Base-by-base conservation (phyloP, 2,113 vertebrate genomes). In the Sylvietta virens region DNA sequence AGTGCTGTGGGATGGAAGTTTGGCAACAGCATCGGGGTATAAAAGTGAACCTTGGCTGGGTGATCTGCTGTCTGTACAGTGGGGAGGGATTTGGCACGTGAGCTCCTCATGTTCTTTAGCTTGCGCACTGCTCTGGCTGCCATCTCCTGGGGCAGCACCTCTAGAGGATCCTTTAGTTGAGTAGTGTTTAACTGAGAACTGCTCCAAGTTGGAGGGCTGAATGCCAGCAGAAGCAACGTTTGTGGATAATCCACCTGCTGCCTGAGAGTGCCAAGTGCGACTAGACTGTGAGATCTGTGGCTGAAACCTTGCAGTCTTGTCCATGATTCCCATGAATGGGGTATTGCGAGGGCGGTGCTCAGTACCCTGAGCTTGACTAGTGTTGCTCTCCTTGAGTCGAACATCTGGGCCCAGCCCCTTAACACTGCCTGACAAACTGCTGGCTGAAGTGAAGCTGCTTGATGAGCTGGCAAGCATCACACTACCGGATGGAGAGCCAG, bases 251-350 rank as follows among this genome's bases (percentile, higher is more conserved):
- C 96, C 98, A 23, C 99, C 99, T 0, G 97, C 47, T 30, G 96
- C 97, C 82, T 98, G 98, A 71, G 98, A 96, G 76, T 99, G 98
- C 99, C 99, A 99, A 56, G 97, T 90, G 66, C 99, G 98, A 77
- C 74, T 72, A 5, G 97, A 66, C 1, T 93, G 97, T 21, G 88
- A 71, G 20, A 85, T 97, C 14, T 98, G 98, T 88, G 97, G 98
- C 71, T 99, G 98, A 83, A 98, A 99, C 86, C 99, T 97, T 0
- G 98, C 99, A 0, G 98, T 99, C 97, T 99, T 99, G 95, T 99
- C 99, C 89, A 96, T 99, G 94, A 99, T 97, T 24, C 99, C 99
- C 99, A 99, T 99, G 76, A 99, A 99, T 0, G 98, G 98, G 2
- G 98, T 98, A 5, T 92, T 98, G 76, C 99, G 98, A 31, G 98